phyloP scores from a whole-genome alignment of 2,888 invertebrate species.

The Melanostoma scalare region DNA sequence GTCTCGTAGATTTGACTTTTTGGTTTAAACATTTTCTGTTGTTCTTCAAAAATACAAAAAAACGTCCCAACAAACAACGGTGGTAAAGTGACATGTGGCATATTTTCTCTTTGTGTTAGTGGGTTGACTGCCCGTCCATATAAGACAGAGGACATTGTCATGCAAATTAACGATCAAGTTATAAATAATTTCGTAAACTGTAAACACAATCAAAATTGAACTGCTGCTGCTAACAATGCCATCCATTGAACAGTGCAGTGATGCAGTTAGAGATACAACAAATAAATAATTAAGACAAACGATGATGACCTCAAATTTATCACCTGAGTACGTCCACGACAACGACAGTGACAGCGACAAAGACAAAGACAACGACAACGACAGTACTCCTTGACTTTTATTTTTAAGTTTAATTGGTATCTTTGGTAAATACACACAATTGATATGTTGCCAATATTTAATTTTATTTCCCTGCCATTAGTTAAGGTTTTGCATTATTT shows the following conservation, averaged over 20 bases:
- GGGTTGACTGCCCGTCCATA: conserved; percentile 7
- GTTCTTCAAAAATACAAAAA: not conserved
- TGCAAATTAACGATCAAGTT: conserved; percentile 1
- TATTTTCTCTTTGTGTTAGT: not conserved
- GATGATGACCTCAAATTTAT: conserved; percentile 58
- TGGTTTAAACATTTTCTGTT: too few species aligned
- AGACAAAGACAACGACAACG: conserved; percentile 15
- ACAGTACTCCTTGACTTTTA: conserved; percentile 53
- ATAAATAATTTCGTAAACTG: conserved; percentile 7
- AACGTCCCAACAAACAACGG: not conserved
- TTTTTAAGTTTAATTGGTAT: conserved; percentile 26
- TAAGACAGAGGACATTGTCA: conserved; percentile 25
- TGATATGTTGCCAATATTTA: conserved; percentile 52
- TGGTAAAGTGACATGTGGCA: not conserved
- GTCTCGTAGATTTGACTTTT: too few species aligned
- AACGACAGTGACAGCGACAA: conserved; percentile 21
- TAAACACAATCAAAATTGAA: conserved; percentile 1
- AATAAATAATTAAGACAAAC: conserved; percentile 21
- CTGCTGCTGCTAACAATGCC: too few species aligned
- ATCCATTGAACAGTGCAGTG: conserved; percentile 13
- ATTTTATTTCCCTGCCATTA: conserved; percentile 4
- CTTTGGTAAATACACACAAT: conserved; percentile 49
- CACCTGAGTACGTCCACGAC: conserved; percentile 46
- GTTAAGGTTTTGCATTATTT: conserved; percentile 20
- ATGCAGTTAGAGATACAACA: conserved; percentile 17